Evolutionary conservation across 2,797 vertebrate species (phyloP).

Genomic region (Neoniphon sammara): DNA sequence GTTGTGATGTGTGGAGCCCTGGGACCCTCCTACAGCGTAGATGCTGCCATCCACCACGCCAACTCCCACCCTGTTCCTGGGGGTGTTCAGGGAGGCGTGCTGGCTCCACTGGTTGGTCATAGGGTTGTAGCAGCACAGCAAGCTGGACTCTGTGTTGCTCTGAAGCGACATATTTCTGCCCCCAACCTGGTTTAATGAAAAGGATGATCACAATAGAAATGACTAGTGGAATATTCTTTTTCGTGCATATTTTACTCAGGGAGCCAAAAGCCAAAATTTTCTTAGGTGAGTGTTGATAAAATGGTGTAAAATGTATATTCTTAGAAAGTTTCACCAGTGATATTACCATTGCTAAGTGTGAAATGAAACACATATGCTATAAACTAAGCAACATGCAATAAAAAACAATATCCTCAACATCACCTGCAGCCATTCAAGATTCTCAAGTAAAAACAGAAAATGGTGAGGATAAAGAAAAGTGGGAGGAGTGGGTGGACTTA

Average conservation of each 20-base stretch:
- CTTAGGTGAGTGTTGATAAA: background rate
- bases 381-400: background rate
- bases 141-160: conserved; percentile 81
- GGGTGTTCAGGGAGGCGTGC: conserved; percentile 79
- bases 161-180: conserved; percentile 84
- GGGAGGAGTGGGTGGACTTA: too few relatives aligned
- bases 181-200: conserved; percentile 70
- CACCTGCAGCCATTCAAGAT: too few relatives aligned
- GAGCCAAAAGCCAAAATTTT: too few relatives aligned
- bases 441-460: too few relatives aligned
- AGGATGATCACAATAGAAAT: background rate
- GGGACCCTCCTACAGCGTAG: conserved; percentile 87
- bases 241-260: too few relatives aligned
- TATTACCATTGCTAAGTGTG: background rate
- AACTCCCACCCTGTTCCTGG: conserved; percentile 86
- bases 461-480: too few relatives aligned
- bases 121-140: conserved; percentile 87
- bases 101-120: conserved; percentile 88
- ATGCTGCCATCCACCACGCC: conserved; percentile 85
- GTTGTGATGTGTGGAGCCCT: conserved; percentile 83
- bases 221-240: background rate
- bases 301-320: too few relatives aligned
- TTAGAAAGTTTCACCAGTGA: background rate
- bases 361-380: background rate
- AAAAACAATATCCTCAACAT: background rate